These are phyloP conservation scores for Neosalanx taihuensis DNA, from an alignment of 2,797 vertebrate species.

Conservation along the genomic window DNA sequence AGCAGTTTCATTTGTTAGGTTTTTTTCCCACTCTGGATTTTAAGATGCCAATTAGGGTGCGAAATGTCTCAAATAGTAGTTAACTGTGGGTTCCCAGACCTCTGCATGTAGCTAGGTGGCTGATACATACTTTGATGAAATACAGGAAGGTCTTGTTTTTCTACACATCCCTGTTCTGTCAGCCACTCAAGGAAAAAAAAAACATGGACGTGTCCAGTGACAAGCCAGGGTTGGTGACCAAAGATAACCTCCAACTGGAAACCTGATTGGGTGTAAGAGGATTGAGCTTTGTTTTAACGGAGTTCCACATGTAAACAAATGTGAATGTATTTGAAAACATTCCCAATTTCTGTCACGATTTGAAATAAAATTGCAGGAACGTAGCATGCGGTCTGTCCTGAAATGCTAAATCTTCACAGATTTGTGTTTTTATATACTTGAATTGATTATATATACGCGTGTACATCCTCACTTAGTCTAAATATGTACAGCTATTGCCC, in stretches of 20 bases:
- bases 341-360: not conserved
- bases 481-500: too few species aligned
- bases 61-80: not conserved
- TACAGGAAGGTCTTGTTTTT: not conserved
- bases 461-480: too few species aligned
- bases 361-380: too few species aligned
- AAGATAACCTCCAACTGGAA: not conserved
- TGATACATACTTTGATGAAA: not conserved
- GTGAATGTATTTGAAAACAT: not conserved
- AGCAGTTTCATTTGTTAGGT: not conserved
- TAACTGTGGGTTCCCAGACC: not conserved
- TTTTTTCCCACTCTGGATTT: not conserved
- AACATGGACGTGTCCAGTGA: conserved; percentile 39
- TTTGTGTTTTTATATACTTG: too few species aligned
- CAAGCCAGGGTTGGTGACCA: not conserved
- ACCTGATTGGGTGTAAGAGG: conserved; percentile 5
- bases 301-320: not conserved
- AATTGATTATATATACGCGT: too few species aligned
- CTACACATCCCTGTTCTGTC: not conserved
- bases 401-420: too few species aligned
- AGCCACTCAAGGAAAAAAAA: not conserved
- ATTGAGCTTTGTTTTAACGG: not conserved
- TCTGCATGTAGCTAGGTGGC: not conserved
- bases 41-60: not conserved
- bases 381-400: too few species aligned